Percentiles rank a stretch among this genome's conserved stretches.
Evolutionary conservation across 1,140 invertebrate genomes (phyloP).

Genomic region (Acromyrmex echinatior): DNA sequence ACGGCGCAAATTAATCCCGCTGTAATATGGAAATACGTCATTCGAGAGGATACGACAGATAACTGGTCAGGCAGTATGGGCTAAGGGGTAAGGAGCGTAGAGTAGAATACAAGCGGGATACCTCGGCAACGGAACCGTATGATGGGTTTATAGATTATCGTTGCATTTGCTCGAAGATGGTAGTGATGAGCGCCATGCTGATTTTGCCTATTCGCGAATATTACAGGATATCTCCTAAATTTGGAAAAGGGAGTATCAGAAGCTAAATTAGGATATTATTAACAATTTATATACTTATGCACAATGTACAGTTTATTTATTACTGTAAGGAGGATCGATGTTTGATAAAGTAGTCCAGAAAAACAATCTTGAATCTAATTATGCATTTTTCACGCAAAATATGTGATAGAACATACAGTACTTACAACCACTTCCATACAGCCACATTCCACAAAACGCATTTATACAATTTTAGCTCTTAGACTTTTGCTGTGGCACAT

Average conservation of each 20-base stretch:
- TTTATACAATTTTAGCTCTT: too few relatives aligned
- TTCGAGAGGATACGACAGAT: slow-evolving; percentile 70
- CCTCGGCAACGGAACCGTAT: slow-evolving; percentile 71
- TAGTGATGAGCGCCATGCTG: neutral
- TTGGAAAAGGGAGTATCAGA: neutral
- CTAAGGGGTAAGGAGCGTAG: slow-evolving; percentile 62
- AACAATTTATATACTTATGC: neutral
- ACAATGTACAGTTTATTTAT: neutral
- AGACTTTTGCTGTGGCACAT: too few relatives aligned
- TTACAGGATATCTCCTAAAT: slow-evolving; percentile 15
- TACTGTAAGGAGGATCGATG: neutral
- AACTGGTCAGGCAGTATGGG: slow-evolving; percentile 52
- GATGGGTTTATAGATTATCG: slow-evolving; percentile 80
- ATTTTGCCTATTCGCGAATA: slow-evolving; percentile 44
- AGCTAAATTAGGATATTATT: slow-evolving; percentile 32
- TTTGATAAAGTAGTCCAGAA: neutral
- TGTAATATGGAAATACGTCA: slow-evolving; percentile 84
- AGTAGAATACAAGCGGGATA: slow-evolving; percentile 46
- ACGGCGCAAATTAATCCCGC: slow-evolving; percentile 80
- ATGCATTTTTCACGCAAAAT: neutral
- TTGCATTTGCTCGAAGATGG: slow-evolving; percentile 49
- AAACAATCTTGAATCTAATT: neutral
- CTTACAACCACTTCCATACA: too few relatives aligned
- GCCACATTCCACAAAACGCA: too few relatives aligned
- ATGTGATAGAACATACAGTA: too few relatives aligned